Percentiles rank a stretch among this genome's conserved stretches.
These are phyloP conservation scores for Paramacrobiotus metropolitanus DNA, from an alignment of 1,140 invertebrate species.

Conservation along the genomic window DNA sequence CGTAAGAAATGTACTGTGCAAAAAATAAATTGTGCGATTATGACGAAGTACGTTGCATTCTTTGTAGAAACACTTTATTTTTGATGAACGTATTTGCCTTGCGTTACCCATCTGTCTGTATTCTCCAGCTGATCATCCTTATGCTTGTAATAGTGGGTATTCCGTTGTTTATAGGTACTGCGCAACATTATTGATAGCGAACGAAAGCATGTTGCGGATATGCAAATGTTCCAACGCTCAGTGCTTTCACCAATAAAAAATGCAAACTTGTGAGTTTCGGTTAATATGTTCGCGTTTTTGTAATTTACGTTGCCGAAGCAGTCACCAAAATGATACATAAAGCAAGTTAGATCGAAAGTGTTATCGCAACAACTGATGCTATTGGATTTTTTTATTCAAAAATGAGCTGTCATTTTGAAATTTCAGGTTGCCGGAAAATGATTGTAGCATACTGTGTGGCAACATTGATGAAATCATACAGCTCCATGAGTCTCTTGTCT, in stretches of 20 bases:
- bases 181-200: slow-evolving; percentile 82
- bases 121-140: too few relatives aligned
- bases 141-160: too few relatives aligned
- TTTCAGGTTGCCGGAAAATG: slow-evolving; percentile 48
- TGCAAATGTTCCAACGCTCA: slow-evolving; percentile 54
- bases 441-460: slow-evolving; percentile 57
- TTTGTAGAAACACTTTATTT: too few relatives aligned
- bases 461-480: slow-evolving; percentile 67
- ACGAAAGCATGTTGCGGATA: slow-evolving; percentile 57
- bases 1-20: neutral
- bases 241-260: slow-evolving; percentile 59
- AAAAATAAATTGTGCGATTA: too few relatives aligned
- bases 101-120: too few relatives aligned
- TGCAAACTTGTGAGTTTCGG: slow-evolving; percentile 63
- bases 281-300: too few relatives aligned
- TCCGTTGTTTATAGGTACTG: slow-evolving; percentile 52
- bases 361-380: too few relatives aligned
- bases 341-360: too few relatives aligned
- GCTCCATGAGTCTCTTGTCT: slow-evolving; percentile 46
- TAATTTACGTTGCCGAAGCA: too few relatives aligned
- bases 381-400: slow-evolving; percentile 7
- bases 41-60: too few relatives aligned
- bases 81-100: too few relatives aligned
- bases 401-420: slow-evolving; percentile 6
- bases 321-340: too few relatives aligned